phyloP scores from a whole-genome alignment of 2,113 vertebrate genomes.

The Sciurus niger region DNA sequence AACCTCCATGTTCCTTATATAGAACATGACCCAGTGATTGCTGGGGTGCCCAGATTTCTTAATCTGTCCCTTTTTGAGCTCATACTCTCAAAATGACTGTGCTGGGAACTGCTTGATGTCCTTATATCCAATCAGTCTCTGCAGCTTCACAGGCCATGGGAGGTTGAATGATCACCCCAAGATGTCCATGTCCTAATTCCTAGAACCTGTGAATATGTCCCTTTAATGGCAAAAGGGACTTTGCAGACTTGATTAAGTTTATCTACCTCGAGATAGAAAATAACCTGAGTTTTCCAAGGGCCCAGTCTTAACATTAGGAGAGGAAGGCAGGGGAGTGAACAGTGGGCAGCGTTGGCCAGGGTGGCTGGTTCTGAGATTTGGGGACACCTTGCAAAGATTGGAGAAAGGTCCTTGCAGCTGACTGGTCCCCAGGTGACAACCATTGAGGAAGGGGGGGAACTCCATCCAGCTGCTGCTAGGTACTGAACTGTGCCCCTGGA shows the following conservation, averaged over 20 bases:
- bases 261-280: not conserved
- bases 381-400: rapidly evolving
- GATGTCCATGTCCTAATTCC: too few species aligned
- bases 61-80: not conserved
- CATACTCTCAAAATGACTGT: not conserved
- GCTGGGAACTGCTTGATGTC: not conserved
- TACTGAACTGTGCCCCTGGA: not conserved
- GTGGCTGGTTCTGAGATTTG: not conserved
- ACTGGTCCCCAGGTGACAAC: rapidly evolving
- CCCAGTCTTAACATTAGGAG: not conserved
- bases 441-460: not conserved
- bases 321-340: not conserved
- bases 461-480: not conserved
- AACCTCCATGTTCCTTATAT: not conserved
- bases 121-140: not conserved
- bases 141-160: not conserved
- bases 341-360: rapidly evolving
- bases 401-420: not conserved
- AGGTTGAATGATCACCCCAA: not conserved
- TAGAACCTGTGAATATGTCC: not conserved
- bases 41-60: not conserved
- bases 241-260: not conserved
- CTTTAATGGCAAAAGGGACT: not conserved
- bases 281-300: not conserved
- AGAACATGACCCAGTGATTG: not conserved